Conservation (phyloP, 2,888 invertebrate species). For the Eurytoma adleriae region DNA sequence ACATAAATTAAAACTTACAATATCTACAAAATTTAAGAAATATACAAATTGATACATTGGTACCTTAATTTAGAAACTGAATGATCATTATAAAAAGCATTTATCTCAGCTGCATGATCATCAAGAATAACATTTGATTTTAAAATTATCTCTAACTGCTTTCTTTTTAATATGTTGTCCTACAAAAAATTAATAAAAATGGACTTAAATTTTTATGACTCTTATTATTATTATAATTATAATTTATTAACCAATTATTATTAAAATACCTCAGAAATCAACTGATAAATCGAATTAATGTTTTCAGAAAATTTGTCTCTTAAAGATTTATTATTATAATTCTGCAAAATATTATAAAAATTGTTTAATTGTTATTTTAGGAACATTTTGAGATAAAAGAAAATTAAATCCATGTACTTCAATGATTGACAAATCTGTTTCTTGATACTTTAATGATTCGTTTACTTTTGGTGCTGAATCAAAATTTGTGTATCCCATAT, state of each 20-base stretch:
- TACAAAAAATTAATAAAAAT: constrained; percentile 33
- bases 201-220: background rate
- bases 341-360: constrained; percentile 10
- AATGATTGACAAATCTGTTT: constrained; percentile 19
- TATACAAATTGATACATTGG: constrained; percentile 29
- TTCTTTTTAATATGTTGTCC: constrained; percentile 58
- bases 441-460: constrained; percentile 39
- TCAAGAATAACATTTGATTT: constrained; percentile 66
- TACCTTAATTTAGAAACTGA: constrained; percentile 56
- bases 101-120: constrained; percentile 67
- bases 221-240: background rate
- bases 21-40: background rate
- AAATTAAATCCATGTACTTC: constrained; percentile 27
- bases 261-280: constrained; percentile 44
- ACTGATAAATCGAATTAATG: constrained; percentile 6
- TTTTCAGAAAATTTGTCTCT: constrained; percentile 16
- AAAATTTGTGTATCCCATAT: constrained; percentile 70
- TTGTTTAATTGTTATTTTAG: background rate
- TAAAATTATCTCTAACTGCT: constrained; percentile 65
- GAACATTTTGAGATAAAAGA: background rate
- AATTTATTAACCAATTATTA: no score
- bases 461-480: constrained; percentile 61
- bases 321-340: background rate
- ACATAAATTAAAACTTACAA: no score
- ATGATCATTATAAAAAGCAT: constrained; percentile 59